Base-by-base conservation (phyloP, 2,797 vertebrate species). In the Lithobates sylvaticus region DNA sequence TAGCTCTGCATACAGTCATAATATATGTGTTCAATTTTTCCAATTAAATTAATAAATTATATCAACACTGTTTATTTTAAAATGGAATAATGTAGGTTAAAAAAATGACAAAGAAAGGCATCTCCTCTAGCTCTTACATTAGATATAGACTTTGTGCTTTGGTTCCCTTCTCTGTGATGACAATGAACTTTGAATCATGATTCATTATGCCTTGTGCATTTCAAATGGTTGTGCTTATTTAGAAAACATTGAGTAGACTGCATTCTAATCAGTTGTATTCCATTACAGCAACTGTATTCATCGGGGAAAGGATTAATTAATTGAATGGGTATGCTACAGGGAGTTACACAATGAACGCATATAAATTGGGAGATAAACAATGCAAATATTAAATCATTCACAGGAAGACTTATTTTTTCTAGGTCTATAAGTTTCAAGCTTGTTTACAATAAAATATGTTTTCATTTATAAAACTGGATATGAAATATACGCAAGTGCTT, bases 251-350 rank as follows among this genome's bases (percentile, higher is more conserved):
- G 13, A 50, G 3, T 47, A 23, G 47, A 44, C 29, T 78, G 34
- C 65, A 29, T 78, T 67, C 23, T 78, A 67, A 67, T 78, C 58
- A 78, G 36, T 44, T 42, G 3, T 39, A 29, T 65, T 78, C n/a
- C 58, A 68, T 61, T 77, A 54, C 50, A 34, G 54, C 3, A 68
- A 39, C 26, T n/a, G 34, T 36, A 42, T 67, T n/a, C 61, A 65
- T n/a, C 10, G 27, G 76, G 61, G 61, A 61, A 50, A 36, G 34
- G 21, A 42, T 78, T 65, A 67, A 64, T 42, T 78, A 39, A 42
- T 39, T 10, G 13, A 36, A 27, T 78, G 74, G 44, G 16, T 61
- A 58, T 42, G 42, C 77, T 15, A 10, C 64, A 44, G 64, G 34
- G 64, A 68, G 23, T 29, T 3, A 16, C 5, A 78, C 61, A 65